These are phyloP conservation scores for Petrocephalus sullivani DNA, from an alignment of 2,797 vertebrate species.

Conservation along the genomic window DNA sequence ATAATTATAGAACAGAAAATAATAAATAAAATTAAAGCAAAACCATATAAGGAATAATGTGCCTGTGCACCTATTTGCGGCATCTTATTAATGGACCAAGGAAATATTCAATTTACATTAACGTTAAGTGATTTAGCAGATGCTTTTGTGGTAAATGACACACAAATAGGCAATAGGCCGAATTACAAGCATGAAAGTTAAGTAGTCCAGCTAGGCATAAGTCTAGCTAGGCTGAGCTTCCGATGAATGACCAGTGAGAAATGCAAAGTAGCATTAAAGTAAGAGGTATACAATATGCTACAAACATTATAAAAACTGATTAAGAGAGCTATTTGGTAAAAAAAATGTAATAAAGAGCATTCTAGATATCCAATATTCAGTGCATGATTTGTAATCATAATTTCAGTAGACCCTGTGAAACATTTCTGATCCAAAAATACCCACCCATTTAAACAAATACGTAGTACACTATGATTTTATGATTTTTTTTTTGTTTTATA, in stretches of 20 bases:
- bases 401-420: not conserved
- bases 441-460: not conserved
- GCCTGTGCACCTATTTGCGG: not conserved
- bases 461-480: not conserved
- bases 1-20: not conserved
- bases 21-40: not conserved
- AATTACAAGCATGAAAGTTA: not conserved
- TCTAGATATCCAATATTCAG: not conserved
- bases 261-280: not conserved
- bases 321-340: no score
- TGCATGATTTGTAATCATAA: not conserved
- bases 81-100: not conserved
- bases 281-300: not conserved
- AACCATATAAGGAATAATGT: not conserved
- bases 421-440: not conserved
- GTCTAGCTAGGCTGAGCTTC: not conserved
- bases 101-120: not conserved
- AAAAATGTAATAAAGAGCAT: not conserved
- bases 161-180: not conserved
- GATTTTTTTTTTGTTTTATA: not conserved
- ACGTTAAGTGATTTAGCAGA: not conserved
- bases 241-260: not conserved
- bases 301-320: not conserved
- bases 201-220: not conserved
- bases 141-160: not conserved